Base-by-base conservation (phyloP, 2,888 invertebrate genomes). In the Spilarctia lutea region DNA sequence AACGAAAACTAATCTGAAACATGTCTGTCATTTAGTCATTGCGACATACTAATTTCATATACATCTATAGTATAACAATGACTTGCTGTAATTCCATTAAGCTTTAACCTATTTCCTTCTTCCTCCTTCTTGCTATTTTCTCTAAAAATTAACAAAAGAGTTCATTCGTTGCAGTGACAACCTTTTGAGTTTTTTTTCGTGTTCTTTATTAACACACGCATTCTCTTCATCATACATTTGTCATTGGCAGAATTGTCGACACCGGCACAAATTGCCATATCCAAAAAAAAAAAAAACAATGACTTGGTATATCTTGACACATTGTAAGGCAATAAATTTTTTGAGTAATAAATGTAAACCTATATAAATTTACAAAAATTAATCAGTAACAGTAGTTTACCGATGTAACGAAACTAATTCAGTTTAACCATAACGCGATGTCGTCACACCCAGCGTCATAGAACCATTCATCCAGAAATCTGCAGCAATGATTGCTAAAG, bases 401-500 rank as follows among this genome's bases (percentile, higher is more conserved):
- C 80, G 77, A 75, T 87, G 83, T 89, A 87, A 91, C 93, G 93
- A 92, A 94, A 94, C 94, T 89, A 94, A 95, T 93, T 91, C 82
- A 88, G 88, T 90, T 90, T 85, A 89, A 91, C 90, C 91, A 92
- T 92, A 90, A 91, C 89, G 83, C 82, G 91, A 93, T 95, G 94
- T 94, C 93, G 95, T 90, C 94, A 95, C 85, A 83, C 80, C 85
- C 80, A 83, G 84, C 85, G 90, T 85, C 91, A 86, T 90, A 88
- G 86, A 91, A 83, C 88, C 94, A 94, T 88, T 95, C 95, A 92
- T 88, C 94, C 96, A 96, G 94, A 96, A 96, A 95, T 91, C 91
- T 90, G 89, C 91, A 90, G 92, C 92, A 94, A 93, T 86, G 89
- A 93, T 96, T 95, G 94, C 95, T 87, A 95, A 93, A 95, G 91